Evolutionary conservation across 2,797 vertebrate genomes (phyloP).

Genomic region (Chelidonichthys spinosus): DNA sequence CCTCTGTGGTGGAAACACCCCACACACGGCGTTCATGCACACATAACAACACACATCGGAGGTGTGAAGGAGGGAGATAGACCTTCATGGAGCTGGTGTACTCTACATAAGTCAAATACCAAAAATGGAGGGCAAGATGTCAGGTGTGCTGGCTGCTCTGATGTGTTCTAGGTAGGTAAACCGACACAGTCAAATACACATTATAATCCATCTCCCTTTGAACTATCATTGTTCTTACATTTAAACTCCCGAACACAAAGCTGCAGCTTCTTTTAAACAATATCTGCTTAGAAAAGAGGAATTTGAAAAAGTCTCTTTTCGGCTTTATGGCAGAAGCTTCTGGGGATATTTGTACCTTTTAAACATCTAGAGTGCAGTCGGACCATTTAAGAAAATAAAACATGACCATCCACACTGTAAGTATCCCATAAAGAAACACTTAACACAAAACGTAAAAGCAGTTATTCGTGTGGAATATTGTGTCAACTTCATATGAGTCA

Average conservation of each 20-base stretch:
- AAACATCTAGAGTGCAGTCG: not conserved
- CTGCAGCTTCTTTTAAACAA: not conserved
- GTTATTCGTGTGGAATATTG: not conserved
- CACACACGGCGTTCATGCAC: constrained; percentile 36
- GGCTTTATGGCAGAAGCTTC: no score
- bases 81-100: constrained; percentile 47
- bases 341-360: not conserved
- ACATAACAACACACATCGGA: constrained; percentile 16
- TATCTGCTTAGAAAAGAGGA: not conserved
- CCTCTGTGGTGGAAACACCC: constrained; percentile 49
- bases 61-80: constrained; percentile 31
- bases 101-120: constrained; percentile 17
- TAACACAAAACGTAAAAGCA: no score
- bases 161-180: constrained; percentile 1
- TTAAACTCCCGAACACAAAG: not conserved
- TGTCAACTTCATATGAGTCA: not conserved
- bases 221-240: constrained; percentile 1
- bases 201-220: not conserved
- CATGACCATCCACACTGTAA: not conserved
- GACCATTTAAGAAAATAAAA: not conserved
- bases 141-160: constrained; percentile 51
- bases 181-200: constrained; percentile 21
- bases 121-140: constrained; percentile 21
- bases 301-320: not conserved
- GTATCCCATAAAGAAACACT: not conserved